These are phyloP conservation scores for Tolypeutes matacus DNA, from an alignment of 2,797 vertebrate genomes.

Conservation along the genomic window DNA sequence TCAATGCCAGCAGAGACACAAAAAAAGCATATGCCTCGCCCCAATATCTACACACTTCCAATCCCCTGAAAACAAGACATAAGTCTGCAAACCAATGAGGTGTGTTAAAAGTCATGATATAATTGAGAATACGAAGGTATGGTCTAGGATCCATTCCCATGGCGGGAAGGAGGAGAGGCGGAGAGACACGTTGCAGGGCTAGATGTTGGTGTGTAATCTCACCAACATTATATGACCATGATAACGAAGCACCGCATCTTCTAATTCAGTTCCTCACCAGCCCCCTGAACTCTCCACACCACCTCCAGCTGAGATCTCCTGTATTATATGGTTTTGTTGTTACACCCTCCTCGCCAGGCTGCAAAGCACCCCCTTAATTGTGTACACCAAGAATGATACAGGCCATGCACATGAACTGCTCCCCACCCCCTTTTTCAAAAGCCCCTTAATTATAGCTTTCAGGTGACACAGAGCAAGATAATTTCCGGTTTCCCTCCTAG, in stretches of 20 bases:
- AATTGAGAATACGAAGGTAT: neutral
- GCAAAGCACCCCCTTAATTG: neutral
- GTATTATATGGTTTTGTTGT: neutral
- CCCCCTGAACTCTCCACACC: neutral
- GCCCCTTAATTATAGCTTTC: slow-evolving; percentile 10
- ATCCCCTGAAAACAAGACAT: neutral
- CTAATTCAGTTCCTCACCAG: neutral
- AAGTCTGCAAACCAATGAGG: neutral
- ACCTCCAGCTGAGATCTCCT: neutral
- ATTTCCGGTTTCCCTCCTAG: slow-evolving; percentile 46
- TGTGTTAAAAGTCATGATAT: neutral
- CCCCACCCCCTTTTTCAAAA: neutral
- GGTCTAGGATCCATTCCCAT: neutral
- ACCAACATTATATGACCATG: neutral
- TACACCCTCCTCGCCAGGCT: neutral
- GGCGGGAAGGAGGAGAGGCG: neutral
- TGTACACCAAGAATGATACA: neutral
- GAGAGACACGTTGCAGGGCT: neutral
- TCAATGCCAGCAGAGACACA: neutral
- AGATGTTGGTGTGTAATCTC: neutral
- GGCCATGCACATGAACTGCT: neutral
- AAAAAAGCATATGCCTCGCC: neutral
- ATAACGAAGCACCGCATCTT: neutral
- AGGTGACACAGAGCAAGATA: neutral
- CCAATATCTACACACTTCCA: neutral